Percentiles rank a stretch among this genome's conserved stretches.
phyloP scores from a whole-genome alignment of 1,140 invertebrate species.

The Pinna nobilis region DNA sequence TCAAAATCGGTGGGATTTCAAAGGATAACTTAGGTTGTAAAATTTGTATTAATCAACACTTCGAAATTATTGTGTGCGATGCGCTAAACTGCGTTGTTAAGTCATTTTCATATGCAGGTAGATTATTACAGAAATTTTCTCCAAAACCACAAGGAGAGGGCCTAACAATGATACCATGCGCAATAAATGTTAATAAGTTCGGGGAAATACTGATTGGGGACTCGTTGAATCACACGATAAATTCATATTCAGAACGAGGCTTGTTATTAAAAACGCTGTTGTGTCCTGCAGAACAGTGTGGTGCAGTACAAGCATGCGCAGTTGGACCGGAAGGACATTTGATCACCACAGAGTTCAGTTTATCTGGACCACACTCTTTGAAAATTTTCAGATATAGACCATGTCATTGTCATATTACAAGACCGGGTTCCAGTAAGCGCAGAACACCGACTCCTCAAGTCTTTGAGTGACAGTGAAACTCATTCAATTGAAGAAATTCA shows the following conservation, averaged over 20 bases:
- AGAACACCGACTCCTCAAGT: constrained; percentile 47
- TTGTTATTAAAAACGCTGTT: constrained; percentile 56
- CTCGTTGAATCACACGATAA: constrained; percentile 67
- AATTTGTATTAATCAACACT: constrained; percentile 59
- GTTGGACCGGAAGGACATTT: constrained; percentile 70
- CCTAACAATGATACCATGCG: constrained; percentile 54
- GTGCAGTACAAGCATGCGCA: constrained; percentile 61
- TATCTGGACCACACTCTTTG: constrained; percentile 63
- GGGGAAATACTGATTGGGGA: constrained; percentile 64
- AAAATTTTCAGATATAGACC: constrained; percentile 70
- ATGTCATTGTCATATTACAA: constrained; percentile 63
- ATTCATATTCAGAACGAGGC: constrained; percentile 61
- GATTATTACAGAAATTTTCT: constrained; percentile 57
- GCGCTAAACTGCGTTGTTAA: constrained; percentile 53
- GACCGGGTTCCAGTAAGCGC: constrained; percentile 61
- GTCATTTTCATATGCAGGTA: constrained; percentile 57
- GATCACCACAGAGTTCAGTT: constrained; percentile 62
- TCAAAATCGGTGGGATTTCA: constrained; percentile 38
- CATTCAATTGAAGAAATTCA: too few species aligned
- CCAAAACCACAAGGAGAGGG: constrained; percentile 51
- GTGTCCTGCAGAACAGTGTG: constrained; percentile 61
- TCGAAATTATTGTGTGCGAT: constrained; percentile 65
- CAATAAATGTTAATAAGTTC: constrained; percentile 53
- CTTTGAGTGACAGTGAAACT: constrained; percentile 6
- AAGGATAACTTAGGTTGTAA: constrained; percentile 44